These are phyloP conservation scores for Heliconius cydno DNA, from an alignment of 2,888 invertebrate genomes.

Conservation along the genomic window DNA sequence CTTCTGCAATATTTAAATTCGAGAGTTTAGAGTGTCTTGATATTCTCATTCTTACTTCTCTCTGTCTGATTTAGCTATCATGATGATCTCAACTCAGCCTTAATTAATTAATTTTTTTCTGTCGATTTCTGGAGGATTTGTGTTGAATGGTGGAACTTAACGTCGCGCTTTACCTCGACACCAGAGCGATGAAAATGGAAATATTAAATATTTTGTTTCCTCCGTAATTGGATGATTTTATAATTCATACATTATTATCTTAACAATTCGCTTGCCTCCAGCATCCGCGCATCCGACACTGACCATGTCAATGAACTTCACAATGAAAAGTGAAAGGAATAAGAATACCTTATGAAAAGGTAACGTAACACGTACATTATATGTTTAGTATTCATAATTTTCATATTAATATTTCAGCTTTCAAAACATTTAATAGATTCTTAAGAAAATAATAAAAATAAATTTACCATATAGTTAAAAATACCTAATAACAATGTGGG, in stretches of 20 bases:
- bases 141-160: too few relatives aligned
- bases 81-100: too few relatives aligned
- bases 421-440: not conserved
- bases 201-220: not conserved
- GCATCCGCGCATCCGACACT: slow-evolving; percentile 46
- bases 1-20: too few relatives aligned
- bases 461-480: not conserved
- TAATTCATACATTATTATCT: not conserved
- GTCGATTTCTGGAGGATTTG: too few relatives aligned
- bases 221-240: too few relatives aligned
- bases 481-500: not conserved
- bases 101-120: too few relatives aligned
- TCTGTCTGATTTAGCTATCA: too few relatives aligned
- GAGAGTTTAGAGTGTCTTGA: too few relatives aligned
- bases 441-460: not conserved
- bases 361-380: slow-evolving; percentile 29
- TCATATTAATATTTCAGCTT: slow-evolving; percentile 13
- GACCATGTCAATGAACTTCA: slow-evolving; percentile 52
- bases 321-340: slow-evolving; percentile 61
- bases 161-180: not conserved
- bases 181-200: not conserved
- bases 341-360: slow-evolving; percentile 47
- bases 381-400: slow-evolving; percentile 19
- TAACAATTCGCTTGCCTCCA: not conserved
- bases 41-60: too few relatives aligned